Conservation (phyloP, 2,113 vertebrate species). For the Lamprotornis superbus region DNA sequence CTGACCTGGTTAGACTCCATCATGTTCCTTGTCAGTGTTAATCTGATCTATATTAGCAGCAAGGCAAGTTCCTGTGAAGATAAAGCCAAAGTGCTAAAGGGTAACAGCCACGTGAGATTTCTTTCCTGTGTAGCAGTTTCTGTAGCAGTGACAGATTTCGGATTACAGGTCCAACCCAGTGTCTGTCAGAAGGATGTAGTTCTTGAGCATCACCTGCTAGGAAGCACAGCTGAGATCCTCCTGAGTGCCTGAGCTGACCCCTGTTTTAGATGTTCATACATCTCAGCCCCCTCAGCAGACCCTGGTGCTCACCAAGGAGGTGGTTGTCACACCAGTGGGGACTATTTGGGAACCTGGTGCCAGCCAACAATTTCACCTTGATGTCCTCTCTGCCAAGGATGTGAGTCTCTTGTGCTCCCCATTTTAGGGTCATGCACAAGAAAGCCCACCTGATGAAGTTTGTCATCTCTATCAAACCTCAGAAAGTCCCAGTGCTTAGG, state of each 20-base stretch:
- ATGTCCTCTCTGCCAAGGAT: background rate
- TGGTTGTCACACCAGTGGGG: background rate
- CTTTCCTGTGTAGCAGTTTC: background rate
- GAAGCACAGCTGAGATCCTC: background rate
- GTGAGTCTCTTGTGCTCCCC: background rate
- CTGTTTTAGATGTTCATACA: background rate
- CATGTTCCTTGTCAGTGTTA: background rate
- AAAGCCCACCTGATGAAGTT: background rate
- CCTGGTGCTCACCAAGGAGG: background rate
- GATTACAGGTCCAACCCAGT: background rate
- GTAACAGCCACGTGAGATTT: background rate
- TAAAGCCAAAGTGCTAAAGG: slow-evolving; percentile 19
- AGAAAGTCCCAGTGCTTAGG: background rate
- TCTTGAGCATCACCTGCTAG: background rate
- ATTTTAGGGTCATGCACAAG: background rate
- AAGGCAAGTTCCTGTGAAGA: background rate
- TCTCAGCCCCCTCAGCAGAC: background rate
- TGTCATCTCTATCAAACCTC: background rate
- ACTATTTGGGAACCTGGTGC: background rate
- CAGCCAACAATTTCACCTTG: background rate
- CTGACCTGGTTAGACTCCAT: background rate
- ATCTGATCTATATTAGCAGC: background rate
- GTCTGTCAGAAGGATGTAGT: background rate
- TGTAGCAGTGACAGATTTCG: background rate
- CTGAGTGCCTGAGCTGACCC: background rate